These are phyloP conservation scores for Chascanopsetta lugubris DNA, from an alignment of 2,113 vertebrate genomes.

Conservation along the genomic window DNA sequence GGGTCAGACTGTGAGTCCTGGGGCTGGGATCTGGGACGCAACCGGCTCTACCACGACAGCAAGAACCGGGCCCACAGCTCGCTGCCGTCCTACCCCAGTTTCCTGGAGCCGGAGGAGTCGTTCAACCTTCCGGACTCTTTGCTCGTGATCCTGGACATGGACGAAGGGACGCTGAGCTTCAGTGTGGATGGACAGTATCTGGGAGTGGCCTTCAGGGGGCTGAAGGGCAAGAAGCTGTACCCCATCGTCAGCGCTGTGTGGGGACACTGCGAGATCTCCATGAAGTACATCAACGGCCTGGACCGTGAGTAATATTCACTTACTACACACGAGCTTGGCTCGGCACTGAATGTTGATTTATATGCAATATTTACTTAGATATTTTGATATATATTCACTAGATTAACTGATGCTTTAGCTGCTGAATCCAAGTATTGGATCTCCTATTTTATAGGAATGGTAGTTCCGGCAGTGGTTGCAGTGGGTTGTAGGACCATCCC, in stretches of 20 bases:
- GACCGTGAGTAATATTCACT: slow-evolving; percentile 87
- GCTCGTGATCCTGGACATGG: slow-evolving; percentile 97
- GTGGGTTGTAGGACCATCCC: background rate
- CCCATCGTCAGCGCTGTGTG: slow-evolving; percentile 96
- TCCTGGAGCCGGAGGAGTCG: slow-evolving; percentile 92
- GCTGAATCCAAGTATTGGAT: no score
- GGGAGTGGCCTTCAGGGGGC: slow-evolving; percentile 94
- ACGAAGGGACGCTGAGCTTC: slow-evolving; percentile 97
- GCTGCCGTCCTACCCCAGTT: slow-evolving; percentile 88
- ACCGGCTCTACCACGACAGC: slow-evolving; percentile 94
- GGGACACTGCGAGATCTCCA: slow-evolving; percentile 98
- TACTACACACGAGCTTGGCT: background rate
- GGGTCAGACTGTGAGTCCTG: slow-evolving; percentile 94
- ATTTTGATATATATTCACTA: no score
- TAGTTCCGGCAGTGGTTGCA: background rate
- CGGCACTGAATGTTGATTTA: background rate
- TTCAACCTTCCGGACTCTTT: slow-evolving; percentile 93
- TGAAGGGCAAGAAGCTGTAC: slow-evolving; percentile 97
- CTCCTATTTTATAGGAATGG: no score
- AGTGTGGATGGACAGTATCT: slow-evolving; percentile 96
- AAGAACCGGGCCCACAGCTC: slow-evolving; percentile 90
- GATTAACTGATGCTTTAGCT: no score
- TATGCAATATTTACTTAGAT: background rate
- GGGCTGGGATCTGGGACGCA: slow-evolving; percentile 98
- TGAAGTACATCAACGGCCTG: slow-evolving; percentile 97